phyloP scores from a whole-genome alignment of 2,113 vertebrate species.

The Xiphorhynchus elegans region DNA sequence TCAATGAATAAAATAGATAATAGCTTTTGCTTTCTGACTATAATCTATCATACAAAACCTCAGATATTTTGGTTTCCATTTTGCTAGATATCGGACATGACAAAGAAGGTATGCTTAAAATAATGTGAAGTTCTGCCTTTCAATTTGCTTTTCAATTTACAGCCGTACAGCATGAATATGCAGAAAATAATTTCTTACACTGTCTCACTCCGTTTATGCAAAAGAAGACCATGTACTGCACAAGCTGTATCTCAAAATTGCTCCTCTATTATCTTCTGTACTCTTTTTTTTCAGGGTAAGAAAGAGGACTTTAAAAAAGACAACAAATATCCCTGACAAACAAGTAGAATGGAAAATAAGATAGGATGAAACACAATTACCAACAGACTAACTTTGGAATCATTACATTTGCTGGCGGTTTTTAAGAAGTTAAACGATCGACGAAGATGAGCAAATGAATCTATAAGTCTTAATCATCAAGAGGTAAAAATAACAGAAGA shows the following conservation, averaged over 20 bases:
- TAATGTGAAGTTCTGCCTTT: not conserved
- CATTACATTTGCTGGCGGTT: not conserved
- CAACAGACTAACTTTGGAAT: not conserved
- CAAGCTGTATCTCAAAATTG: not conserved
- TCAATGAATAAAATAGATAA: not conserved
- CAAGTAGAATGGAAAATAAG: not conserved
- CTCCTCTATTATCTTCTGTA: not conserved
- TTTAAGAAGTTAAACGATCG: not conserved
- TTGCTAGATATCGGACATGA: not conserved
- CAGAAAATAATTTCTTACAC: not conserved
- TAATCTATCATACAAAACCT: not conserved
- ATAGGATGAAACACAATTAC: not conserved
- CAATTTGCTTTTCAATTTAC: not conserved
- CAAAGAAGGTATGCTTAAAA: not conserved
- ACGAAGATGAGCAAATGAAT: not conserved
- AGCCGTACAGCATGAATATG: not conserved
- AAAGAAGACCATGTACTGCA: not conserved
- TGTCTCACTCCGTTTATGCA: not conserved
- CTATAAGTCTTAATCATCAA: not conserved
- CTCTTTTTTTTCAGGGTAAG: not conserved
- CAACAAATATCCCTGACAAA: not conserved
- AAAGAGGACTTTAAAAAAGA: not conserved
- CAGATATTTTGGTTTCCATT: not conserved
- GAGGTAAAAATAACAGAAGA: not conserved
- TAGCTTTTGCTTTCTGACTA: not conserved